Percentiles rank a stretch among this genome's conserved stretches.
Evolutionary conservation across 37 sponge, comb jelly and placozoan genomes (phyloP).

Genomic region (Bolinopsis microptera): DNA sequence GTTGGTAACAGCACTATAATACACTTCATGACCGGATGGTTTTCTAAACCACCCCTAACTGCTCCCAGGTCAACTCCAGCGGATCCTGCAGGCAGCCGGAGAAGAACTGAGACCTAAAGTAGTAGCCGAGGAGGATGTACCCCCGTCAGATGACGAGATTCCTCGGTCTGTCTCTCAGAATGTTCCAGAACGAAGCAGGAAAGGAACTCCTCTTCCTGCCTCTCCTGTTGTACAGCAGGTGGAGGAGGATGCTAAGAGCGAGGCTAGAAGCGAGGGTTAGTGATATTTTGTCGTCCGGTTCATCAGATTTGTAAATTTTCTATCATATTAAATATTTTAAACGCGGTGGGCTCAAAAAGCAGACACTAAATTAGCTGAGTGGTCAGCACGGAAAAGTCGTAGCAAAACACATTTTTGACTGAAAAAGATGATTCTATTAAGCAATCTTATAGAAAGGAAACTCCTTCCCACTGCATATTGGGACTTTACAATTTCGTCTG

Average conservation of each 20-base stretch:
- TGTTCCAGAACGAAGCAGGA: neutral
- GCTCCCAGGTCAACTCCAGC: slow-evolving; percentile 43
- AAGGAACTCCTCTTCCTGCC: neutral
- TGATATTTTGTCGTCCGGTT: neutral
- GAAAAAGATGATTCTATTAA: no score
- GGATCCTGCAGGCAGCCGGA: slow-evolving; percentile 21
- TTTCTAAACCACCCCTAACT: no score
- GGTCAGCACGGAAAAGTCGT: no score
- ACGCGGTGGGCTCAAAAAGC: no score
- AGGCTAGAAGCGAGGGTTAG: neutral
- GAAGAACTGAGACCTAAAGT: slow-evolving; percentile 14
- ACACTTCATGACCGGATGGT: no score
- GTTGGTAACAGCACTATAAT: no score
- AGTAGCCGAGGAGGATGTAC: slow-evolving; percentile 34
- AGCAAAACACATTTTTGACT: no score
- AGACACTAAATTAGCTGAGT: no score
- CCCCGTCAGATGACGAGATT: slow-evolving; percentile 52
- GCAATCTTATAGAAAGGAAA: slow-evolving; percentile 24
- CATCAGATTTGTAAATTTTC: neutral
- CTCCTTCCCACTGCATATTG: neutral
- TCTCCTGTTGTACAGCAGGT: neutral
- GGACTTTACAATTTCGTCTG: neutral
- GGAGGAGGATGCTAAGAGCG: neutral
- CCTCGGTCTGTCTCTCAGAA: slow-evolving; percentile 55
- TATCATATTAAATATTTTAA: no score